Percentiles rank a stretch among this genome's conserved stretches.
Conservation (phyloP, 2,113 vertebrate species). For the Nothoprocta pentlandii region DNA sequence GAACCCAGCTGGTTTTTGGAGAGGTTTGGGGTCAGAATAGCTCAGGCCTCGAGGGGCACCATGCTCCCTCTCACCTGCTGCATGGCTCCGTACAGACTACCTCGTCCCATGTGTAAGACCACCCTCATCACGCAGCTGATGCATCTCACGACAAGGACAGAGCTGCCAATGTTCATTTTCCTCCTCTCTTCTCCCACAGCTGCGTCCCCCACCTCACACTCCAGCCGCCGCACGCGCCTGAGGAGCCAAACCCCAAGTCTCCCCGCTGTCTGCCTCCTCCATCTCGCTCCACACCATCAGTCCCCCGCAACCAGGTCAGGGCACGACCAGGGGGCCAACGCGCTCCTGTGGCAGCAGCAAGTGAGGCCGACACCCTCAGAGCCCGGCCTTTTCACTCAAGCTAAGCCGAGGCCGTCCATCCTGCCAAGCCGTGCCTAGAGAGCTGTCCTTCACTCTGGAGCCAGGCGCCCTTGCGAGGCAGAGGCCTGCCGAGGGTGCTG, state of each 20-base stretch:
- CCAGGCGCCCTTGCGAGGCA: rapidly evolving
- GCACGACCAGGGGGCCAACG: not conserved
- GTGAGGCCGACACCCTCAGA: rapidly evolving
- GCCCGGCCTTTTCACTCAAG: rapidly evolving
- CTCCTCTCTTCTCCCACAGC: not conserved
- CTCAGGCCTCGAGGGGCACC: too few species aligned
- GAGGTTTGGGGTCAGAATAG: not conserved
- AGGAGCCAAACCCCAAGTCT: not conserved
- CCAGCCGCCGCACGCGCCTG: too few species aligned
- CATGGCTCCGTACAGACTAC: not conserved
- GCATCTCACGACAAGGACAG: not conserved
- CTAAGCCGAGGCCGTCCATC: rapidly evolving
- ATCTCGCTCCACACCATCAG: not conserved
- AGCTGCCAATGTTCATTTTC: too few species aligned
- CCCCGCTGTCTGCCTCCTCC: not conserved
- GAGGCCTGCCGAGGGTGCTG: not conserved
- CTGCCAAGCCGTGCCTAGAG: not conserved
- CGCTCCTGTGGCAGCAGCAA: too few species aligned
- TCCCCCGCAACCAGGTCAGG: not conserved
- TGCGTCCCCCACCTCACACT: too few species aligned
- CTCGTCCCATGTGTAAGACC: not conserved
- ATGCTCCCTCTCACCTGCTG: not conserved
- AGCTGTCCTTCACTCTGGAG: not conserved
- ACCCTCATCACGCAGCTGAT: not conserved
- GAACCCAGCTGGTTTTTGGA: not conserved